Evolutionary conservation across 2,113 vertebrate genomes (phyloP), one percentile per base, ranked within the genome.

Genomic region (Bubo scandiacus): DNA sequence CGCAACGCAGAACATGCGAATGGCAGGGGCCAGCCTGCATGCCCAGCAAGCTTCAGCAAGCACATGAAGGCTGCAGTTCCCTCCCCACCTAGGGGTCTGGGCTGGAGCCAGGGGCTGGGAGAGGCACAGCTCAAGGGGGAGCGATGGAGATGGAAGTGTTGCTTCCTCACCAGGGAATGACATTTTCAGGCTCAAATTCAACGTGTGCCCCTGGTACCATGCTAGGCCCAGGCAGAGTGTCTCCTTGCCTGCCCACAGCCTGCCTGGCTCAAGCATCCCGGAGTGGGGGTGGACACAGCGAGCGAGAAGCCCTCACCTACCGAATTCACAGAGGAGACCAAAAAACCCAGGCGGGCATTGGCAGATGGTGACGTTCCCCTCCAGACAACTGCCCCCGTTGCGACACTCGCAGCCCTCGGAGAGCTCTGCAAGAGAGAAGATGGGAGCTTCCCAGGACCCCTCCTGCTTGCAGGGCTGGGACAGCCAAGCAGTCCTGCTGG

Each of bases 241-340:
- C 29, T 38, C n/a, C 20, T 52, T 57, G 51, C 57, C 38, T 36
- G 40, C 42, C 36, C 1, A 4, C 23, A 65, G 17, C 25, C 72
- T 47, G 42, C 47, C 49, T 79, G 66, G 45, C 38, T 89, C 57
- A 66, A 54, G 42, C 21, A 66, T 38, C 43, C 26, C 0, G 0
- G 65, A 68, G 66, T 71, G 13, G n/a, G 34, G 74, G 29, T 7
- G 40, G 68, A 68, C 22, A 32, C 6, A 71, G 30, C 0, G 3
- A 32, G 15, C 2, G 3, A 80, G 54, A 65, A 81, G 63, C n/a
- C 25, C 65, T 82, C 68, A 97, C 99, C 74, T 98, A 99, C 99
- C 99, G 2, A 99, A 99, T 98, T 99, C 99, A 97, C 99, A 99
- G 93, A 98, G 98, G 73, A 98, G 98, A 81, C 99, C 99, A 17